These are phyloP conservation scores for Lasioglossum baleicum DNA, from an alignment of 1,140 invertebrate species.

Conservation along the genomic window DNA sequence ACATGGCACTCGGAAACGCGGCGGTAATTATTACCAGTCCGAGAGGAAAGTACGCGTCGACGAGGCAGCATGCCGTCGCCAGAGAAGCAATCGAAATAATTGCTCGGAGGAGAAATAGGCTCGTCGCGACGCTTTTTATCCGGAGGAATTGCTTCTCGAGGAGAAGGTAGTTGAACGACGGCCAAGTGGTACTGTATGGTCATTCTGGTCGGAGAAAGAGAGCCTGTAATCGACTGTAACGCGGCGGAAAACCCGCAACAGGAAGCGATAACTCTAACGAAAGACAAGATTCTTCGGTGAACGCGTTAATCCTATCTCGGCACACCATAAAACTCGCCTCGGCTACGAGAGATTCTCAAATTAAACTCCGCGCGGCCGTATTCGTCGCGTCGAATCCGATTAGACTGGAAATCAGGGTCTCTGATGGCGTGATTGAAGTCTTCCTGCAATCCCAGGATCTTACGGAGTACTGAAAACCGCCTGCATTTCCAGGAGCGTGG, in stretches of 20 bases:
- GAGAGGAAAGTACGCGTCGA: not conserved
- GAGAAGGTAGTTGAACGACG: conserved; percentile 35
- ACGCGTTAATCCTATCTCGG: not conserved
- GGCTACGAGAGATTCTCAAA: no score
- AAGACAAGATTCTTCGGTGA: not conserved
- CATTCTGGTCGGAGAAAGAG: conserved; percentile 18
- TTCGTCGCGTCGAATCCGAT: no score
- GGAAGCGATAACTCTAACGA: not conserved
- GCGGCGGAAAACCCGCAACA: not conserved
- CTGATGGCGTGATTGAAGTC: no score
- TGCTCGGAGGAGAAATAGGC: no score
- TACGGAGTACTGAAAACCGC: no score
- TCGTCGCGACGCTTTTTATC: not conserved
- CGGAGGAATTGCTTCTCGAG: not conserved
- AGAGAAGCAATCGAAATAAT: not conserved
- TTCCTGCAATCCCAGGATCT: no score
- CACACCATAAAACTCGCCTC: no score
- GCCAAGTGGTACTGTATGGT: conserved; percentile 38
- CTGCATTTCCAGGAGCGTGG: no score
- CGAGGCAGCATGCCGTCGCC: not conserved
- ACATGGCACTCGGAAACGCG: no score
- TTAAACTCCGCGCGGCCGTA: conserved; percentile 11
- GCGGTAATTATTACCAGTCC: no score
- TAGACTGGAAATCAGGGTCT: no score
- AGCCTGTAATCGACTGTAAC: conserved; percentile 32